phyloP scores from a whole-genome alignment of 2,113 vertebrate genomes.

The Podilymbus podiceps region DNA sequence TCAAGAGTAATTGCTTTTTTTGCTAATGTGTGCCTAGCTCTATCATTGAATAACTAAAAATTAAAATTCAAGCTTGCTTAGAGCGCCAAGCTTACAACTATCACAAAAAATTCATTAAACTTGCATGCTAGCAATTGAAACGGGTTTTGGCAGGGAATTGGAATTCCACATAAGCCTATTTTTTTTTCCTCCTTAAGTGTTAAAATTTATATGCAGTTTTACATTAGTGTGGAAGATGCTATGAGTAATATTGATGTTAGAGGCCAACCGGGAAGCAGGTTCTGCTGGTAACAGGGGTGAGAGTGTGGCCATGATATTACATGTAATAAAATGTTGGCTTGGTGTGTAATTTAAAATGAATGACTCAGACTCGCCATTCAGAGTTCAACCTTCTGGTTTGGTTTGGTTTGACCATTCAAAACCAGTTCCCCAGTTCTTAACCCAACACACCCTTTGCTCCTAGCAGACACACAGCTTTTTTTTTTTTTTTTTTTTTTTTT shows the following conservation, averaged over 20 bases:
- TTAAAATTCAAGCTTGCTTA: neutral
- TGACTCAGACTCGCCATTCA: neutral
- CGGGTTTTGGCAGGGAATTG: neutral
- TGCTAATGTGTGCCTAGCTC: neutral
- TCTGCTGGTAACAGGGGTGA: neutral
- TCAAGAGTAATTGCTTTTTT: conserved; percentile 15
- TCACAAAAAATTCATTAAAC: conserved; percentile 15
- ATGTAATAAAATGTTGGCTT: neutral
- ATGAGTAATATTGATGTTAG: neutral
- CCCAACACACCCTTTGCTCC: neutral
- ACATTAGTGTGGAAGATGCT: neutral
- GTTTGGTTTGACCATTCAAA: neutral
- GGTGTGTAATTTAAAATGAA: neutral
- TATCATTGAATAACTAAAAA: neutral
- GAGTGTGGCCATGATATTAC: neutral
- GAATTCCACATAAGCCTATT: neutral
- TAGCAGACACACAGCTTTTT: neutral
- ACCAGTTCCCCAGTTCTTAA: neutral
- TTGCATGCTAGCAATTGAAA: neutral
- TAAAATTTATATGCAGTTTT: neutral
- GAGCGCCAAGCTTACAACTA: neutral
- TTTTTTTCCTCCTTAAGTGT: neutral
- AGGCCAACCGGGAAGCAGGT: neutral
- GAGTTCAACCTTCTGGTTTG: neutral
- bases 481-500: neutral